Evolutionary conservation across 2,113 vertebrate species (phyloP).

Genomic region (Todiramphus saurophagus): DNA sequence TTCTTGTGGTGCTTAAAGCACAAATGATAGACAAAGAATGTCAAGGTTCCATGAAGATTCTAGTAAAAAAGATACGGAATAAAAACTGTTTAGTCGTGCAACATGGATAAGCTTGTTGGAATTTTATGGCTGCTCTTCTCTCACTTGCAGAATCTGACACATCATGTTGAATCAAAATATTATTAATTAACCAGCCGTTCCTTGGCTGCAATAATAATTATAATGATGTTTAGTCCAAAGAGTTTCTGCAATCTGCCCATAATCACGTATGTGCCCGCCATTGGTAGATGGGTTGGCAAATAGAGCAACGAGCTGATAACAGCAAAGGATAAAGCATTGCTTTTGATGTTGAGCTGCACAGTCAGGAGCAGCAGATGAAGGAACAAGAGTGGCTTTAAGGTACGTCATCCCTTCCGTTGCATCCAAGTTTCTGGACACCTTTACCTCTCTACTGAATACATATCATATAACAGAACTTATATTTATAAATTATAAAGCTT

Average conservation of each 20-base stretch:
- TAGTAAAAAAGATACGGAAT: background rate
- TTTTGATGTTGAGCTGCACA: background rate
- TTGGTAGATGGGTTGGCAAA: constrained; percentile 13
- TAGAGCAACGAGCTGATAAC: constrained; percentile 33
- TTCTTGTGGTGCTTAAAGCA: background rate
- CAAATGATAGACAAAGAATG: background rate
- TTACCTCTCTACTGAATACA: background rate
- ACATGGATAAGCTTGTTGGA: background rate
- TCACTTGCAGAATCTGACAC: background rate
- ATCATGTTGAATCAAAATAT: background rate
- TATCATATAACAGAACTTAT: fast-evolving
- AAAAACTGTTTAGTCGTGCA: background rate
- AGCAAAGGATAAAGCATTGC: background rate
- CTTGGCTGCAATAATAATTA: background rate
- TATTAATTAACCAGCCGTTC: constrained; percentile 42
- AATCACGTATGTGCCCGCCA: background rate
- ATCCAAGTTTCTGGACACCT: background rate
- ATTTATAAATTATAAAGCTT: background rate
- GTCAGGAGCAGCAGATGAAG: background rate
- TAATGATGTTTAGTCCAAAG: background rate
- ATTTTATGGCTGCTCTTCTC: background rate
- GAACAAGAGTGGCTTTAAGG: background rate
- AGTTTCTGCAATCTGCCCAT: background rate
- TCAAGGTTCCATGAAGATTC: background rate
- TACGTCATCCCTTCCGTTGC: background rate